Conservation (phyloP, 2,113 vertebrate species). For the Gorsachius goisagi region DNA sequence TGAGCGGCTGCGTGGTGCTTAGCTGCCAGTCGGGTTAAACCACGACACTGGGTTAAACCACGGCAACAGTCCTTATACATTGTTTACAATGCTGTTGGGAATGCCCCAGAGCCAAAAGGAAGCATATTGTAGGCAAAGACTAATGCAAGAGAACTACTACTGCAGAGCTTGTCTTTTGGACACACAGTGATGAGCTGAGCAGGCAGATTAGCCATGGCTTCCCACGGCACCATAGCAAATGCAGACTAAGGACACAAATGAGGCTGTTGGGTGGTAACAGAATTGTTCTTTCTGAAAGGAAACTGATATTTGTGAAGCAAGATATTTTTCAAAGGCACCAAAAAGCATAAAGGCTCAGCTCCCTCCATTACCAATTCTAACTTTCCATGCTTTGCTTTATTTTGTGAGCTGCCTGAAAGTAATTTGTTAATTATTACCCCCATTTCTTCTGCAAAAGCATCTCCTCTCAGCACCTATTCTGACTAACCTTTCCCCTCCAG, state of each 20-base stretch:
- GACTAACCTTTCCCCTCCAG: not conserved
- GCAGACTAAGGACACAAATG: not conserved
- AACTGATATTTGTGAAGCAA: not conserved
- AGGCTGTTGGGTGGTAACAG: not conserved
- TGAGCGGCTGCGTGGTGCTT: no score
- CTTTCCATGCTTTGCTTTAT: not conserved
- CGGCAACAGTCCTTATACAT: not conserved
- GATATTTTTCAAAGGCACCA: not conserved
- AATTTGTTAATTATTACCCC: not conserved
- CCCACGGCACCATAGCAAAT: not conserved
- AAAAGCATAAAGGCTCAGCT: not conserved
- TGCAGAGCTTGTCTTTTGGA: not conserved
- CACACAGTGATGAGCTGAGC: not conserved
- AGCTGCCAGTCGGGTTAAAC: no score
- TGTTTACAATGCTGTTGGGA: not conserved
- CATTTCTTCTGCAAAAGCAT: not conserved
- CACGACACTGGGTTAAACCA: no score
- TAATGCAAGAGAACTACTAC: not conserved
- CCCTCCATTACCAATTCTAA: not conserved
- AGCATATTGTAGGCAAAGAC: not conserved
- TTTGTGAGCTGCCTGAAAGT: not conserved
- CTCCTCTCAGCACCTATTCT: not conserved
- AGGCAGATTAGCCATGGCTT: accelerated
- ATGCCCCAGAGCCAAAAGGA: not conserved
- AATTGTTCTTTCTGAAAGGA: not conserved